Base-by-base conservation (phyloP, 2,113 vertebrate species). In the Eclectus roratus region DNA sequence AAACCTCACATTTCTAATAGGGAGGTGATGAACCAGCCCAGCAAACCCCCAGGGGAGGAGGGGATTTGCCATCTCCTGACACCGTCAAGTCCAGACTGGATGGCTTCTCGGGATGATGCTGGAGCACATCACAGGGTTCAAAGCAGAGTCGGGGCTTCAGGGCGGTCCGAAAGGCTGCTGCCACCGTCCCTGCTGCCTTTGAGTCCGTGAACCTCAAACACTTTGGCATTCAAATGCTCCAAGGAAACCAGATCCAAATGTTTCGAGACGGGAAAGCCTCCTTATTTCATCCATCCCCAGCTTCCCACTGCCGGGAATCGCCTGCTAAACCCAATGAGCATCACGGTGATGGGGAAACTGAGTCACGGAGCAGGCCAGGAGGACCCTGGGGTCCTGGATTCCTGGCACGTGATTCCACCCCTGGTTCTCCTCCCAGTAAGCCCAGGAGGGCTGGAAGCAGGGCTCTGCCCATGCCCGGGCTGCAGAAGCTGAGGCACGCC, bases 11-110 rank as follows among this genome's bases (percentile, higher is more conserved):
- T 55, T 86, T 84, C 69, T 77, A 89, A 85, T 35, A 58, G 69
- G 0, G 1, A 58, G 79, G 82, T 28, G 93, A 96, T 92, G 89
- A 93, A 92, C 25, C 79, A 56, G 8, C 70, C 46, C 46, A 47
- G 77, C 63, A 69, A 87, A 4, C 55, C 81, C 84, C 89, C 55
- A 3, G 79, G 89, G 65, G 73, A 11, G 55, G 55, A 28, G 82
- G 73, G 91, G 74, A 44, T 95, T 74, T 72, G 60, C 89, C 85
- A 73, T 70, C 89, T 92, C 93, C 56, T 24, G 21, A 90, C 41
- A 9, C 47, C 79, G 85, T 90, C 91, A 78, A 94, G 93, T 27
- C 91, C 91, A 29, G 95, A 80, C 93, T 96, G 95, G 95, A 95
- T 63, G 76, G 87, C 16, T 90, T 39, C 65, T 69, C 0, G 12